These are phyloP conservation scores for Lophochroa leadbeateri DNA, from an alignment of 2,113 vertebrate genomes.

Conservation along the genomic window DNA sequence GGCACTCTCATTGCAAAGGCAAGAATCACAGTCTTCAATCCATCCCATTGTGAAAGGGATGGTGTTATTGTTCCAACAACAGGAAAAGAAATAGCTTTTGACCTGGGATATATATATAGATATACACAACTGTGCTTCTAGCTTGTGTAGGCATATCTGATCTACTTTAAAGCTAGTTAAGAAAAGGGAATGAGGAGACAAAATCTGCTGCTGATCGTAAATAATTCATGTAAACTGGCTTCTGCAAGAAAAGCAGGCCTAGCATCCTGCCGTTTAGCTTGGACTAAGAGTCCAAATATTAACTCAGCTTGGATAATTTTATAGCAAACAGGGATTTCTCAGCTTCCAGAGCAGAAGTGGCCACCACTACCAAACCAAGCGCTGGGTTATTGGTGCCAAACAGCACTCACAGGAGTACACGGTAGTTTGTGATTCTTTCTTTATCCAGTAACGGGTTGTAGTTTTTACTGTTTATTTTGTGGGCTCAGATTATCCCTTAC, in stretches of 20 bases:
- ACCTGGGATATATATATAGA: not conserved
- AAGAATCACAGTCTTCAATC: not conserved
- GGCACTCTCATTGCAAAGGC: not conserved
- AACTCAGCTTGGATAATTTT: not conserved
- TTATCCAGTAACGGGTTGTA: not conserved
- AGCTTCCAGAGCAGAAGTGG: not conserved
- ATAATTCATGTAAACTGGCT: not conserved
- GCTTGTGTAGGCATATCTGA: not conserved
- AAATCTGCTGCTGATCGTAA: not conserved
- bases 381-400: accelerated
- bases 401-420: not conserved
- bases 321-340: not conserved
- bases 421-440: not conserved
- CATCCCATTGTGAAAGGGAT: not conserved
- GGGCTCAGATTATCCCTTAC: not conserved
- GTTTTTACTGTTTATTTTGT: not conserved
- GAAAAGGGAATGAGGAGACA: not conserved
- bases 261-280: not conserved
- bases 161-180: not conserved
- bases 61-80: not conserved
- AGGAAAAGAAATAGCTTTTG: not conserved
- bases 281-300: not conserved
- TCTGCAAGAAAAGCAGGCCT: not conserved
- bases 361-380: not conserved
- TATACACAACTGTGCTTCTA: not conserved